These are phyloP conservation scores for Drosophila melanogaster DNA, from an alignment of 1,140 invertebrate genomes.

Conservation along the genomic window DNA sequence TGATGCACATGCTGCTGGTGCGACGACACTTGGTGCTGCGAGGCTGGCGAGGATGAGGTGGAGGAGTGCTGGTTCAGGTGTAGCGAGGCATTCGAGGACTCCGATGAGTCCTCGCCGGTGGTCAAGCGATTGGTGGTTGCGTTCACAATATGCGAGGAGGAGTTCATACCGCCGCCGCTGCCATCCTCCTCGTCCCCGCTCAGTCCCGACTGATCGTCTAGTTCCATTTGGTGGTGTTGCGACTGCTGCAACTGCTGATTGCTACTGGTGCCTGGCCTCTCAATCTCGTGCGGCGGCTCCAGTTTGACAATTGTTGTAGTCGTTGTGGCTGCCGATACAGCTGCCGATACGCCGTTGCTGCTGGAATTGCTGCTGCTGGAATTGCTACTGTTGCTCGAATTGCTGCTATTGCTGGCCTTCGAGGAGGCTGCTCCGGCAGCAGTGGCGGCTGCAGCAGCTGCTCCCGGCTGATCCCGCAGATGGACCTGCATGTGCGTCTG, in stretches of 20 bases:
- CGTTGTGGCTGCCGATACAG: conserved; percentile 21
- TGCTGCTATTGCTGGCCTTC: conserved; percentile 27
- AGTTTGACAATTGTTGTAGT: conserved; percentile 65
- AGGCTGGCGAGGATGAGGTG: conserved; percentile 54
- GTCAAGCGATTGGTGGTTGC: conserved; percentile 69
- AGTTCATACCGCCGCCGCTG: conserved; percentile 23
- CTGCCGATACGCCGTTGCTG: conserved; percentile 18
- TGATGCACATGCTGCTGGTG: conserved; percentile 22
- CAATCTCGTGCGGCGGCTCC: conserved; percentile 58
- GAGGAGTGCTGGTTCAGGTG: conserved; percentile 72
- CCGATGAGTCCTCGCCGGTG: conserved; percentile 78
- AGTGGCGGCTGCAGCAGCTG: not conserved
- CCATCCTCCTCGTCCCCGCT: conserved; percentile 66
- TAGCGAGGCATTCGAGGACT: conserved; percentile 78
- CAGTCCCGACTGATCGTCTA: conserved; percentile 72
- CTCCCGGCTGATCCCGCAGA: conserved; percentile 72
- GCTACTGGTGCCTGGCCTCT: conserved; percentile 59
- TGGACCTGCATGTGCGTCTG: conserved; percentile 84
- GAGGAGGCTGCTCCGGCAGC: conserved; percentile 10
- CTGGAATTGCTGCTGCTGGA: conserved; percentile 31
- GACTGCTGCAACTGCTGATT: conserved; percentile 50
- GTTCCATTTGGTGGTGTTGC: conserved; percentile 65
- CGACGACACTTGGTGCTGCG: conserved; percentile 26
- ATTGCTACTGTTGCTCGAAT: conserved; percentile 26
- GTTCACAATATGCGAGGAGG: conserved; percentile 60